Conservation (phyloP, 2,888 invertebrate genomes). For the Hydriomena furcata region DNA sequence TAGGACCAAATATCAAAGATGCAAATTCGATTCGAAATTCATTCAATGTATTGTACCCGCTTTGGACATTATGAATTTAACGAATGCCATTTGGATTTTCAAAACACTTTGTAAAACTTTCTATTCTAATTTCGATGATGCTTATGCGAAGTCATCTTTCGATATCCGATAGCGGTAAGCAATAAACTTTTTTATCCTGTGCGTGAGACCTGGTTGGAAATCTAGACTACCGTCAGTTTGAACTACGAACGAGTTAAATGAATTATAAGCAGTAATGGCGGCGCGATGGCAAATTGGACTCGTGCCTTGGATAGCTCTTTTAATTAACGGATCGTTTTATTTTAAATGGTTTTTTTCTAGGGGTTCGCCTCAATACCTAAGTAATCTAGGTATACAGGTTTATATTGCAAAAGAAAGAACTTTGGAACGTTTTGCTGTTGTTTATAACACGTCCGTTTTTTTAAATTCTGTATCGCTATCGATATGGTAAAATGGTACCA, state of each 20-base stretch:
- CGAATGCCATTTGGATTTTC: conserved; percentile 2
- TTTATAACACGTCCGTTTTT: no score
- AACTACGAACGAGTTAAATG: conserved; percentile 32
- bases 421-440: no score
- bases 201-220: conserved; percentile 39
- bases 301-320: conserved; percentile 13
- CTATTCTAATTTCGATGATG: background rate
- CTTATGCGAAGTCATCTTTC: conserved; percentile 1
- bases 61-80: conserved; percentile 1
- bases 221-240: conserved; percentile 26
- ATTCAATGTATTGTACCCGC: no score
- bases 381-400: no score
- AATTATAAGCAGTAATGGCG: conserved; percentile 26
- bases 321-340: conserved; percentile 19
- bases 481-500: no score
- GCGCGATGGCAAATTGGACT: conserved; percentile 13
- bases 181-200: conserved; percentile 17
- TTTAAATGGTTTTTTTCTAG: conserved; percentile 4
- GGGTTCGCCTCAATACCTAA: background rate
- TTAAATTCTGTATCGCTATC: no score
- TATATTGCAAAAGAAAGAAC: no score
- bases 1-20: no score
- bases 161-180: background rate
- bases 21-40: no score
- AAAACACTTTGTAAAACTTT: background rate